These are phyloP conservation scores for Amphipyra tragopoginis DNA, from an alignment of 2,888 invertebrate species.

Conservation along the genomic window DNA sequence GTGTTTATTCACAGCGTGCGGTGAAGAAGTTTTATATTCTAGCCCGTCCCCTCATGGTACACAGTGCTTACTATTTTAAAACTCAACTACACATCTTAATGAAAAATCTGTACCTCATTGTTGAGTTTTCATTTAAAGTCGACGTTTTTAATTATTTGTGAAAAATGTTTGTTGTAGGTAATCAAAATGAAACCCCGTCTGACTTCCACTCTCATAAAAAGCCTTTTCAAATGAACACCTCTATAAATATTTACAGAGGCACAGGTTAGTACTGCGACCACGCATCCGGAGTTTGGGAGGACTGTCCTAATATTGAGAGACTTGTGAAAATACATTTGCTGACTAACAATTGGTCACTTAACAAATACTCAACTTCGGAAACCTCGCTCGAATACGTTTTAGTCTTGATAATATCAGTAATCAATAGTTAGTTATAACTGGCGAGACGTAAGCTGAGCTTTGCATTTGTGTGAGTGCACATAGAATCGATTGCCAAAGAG, in stretches of 20 bases:
- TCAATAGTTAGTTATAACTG: no score
- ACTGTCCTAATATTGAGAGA: slow-evolving; percentile 26
- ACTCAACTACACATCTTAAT: neutral
- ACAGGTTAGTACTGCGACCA: slow-evolving; percentile 57
- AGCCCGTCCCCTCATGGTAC: no score
- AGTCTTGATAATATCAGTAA: no score
- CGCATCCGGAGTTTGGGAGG: slow-evolving; percentile 20
- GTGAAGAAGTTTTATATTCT: no score
- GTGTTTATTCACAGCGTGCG: no score
- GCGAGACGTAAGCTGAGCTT: no score
- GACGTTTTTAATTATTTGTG: slow-evolving; percentile 44
- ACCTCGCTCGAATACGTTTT: no score
- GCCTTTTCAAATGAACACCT: slow-evolving; percentile 60
- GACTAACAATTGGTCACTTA: no score
- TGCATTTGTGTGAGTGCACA: no score
- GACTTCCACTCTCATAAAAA: slow-evolving; percentile 57
- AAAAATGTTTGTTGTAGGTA: slow-evolving; percentile 42
- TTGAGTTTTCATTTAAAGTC: slow-evolving; percentile 7
- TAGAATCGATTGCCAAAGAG: no score
- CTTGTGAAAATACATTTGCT: no score
- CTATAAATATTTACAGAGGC: slow-evolving; percentile 68
- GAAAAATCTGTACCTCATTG: neutral
- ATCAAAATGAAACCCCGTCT: slow-evolving; percentile 53
- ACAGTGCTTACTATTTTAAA: neutral
- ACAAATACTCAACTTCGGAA: no score